These are phyloP conservation scores for Pseudocheirus occidentalis DNA, from an alignment of 2,797 vertebrate genomes.

Conservation along the genomic window DNA sequence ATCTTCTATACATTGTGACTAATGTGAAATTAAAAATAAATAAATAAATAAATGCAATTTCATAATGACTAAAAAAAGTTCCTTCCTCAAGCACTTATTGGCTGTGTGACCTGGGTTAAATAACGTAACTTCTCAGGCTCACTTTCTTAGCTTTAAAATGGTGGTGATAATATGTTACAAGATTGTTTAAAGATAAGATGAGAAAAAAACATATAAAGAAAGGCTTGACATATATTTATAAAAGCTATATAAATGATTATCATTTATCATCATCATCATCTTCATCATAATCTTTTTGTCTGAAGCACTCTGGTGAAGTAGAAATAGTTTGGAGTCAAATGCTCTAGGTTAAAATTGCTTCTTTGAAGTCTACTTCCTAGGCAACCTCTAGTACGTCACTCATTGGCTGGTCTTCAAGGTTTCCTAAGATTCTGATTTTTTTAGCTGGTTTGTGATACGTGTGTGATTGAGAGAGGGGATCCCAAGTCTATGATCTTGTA, in stretches of 20 bases:
- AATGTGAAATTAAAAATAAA: too few species aligned
- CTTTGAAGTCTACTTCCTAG: background rate
- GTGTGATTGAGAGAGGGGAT: background rate
- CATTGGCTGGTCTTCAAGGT: background rate
- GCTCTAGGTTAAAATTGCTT: background rate
- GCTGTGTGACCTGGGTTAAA: background rate
- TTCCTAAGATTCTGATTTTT: background rate
- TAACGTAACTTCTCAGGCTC: background rate
- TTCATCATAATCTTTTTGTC: background rate
- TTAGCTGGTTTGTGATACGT: background rate
- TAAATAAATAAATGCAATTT: too few species aligned
- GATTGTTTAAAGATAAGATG: background rate
- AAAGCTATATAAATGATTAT: background rate
- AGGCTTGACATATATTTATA: background rate
- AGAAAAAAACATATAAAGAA: background rate
- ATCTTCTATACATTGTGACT: too few species aligned
- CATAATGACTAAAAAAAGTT: too few species aligned
- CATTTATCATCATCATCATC: background rate
- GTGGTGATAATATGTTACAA: background rate
- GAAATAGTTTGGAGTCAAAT: background rate
- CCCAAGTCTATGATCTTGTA: background rate
- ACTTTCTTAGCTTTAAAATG: background rate
- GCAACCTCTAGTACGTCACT: background rate
- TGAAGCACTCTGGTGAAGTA: background rate
- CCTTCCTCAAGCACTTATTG: background rate